Base-by-base conservation (phyloP, 2,888 invertebrate genomes). In the Pristionchus exspectatus region DNA sequence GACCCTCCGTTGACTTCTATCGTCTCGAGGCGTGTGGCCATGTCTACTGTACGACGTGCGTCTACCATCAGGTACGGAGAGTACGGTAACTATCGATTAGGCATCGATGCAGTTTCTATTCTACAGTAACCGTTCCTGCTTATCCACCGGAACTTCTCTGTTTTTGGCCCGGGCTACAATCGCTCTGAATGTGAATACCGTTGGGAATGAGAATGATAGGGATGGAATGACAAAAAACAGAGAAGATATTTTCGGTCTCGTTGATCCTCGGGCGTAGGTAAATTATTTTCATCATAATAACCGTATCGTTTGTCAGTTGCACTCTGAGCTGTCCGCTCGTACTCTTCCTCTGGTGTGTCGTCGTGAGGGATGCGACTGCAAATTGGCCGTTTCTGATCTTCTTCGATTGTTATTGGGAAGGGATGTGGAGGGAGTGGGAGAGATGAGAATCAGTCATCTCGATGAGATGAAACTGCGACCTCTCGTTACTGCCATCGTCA, bases 11-110 rank as follows among this genome's bases (percentile, higher is more conserved):
- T 7, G 88, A 88, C n/a, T 88, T 88, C 88, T 88, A 88, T 38
- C 63, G 77, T 18, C 38, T 88, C 44, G 88, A 88, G 59, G 74
- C 38, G 30, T 88, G 88, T n/a, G 88, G 88, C 10, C 88, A 88
- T 30, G 59, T 88, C 56, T 88, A 74, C 63, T 88, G 88, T n/a
- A 72, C 38, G 16, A 18, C 21, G 1, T 88, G 88, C 33, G 56
- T 88, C 54, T 54, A 74, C 56, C 77, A 63, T 33, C 88, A 88
- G 77, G 88, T 88, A 44, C n/a, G n/a, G n/a, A n/a, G n/a, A n/a
- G n/a, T n/a, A n/a, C 38, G 30, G 18, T 77, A 24, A 3, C 30
- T 72, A 72, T 72, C 72, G 72, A 72, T 72, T 10, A 30, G n/a
- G n/a, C n/a, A n/a, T n/a, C n/a, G n/a, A n/a, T n/a, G n/a, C n/a